Evolutionary conservation across 2,888 invertebrate genomes (phyloP).

Genomic region (Apodemia duryi): DNA sequence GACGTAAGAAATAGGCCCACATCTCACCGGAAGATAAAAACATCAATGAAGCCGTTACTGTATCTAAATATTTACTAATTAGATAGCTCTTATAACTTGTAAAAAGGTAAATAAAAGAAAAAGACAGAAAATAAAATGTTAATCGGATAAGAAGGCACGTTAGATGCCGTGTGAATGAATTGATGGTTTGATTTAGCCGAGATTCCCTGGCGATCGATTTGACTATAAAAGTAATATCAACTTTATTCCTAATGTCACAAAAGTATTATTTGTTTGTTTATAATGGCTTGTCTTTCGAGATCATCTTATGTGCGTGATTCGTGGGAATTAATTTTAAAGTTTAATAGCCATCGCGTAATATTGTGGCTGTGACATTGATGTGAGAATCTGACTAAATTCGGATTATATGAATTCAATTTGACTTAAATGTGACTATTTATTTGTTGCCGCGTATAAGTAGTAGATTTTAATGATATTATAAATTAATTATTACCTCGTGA

Average conservation of each 20-base stretch:
- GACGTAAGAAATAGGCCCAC: background rate
- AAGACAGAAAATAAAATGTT: background rate
- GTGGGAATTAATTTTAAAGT: constrained; percentile 10
- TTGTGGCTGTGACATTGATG: constrained; percentile 13
- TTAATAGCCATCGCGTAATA: constrained; percentile 8
- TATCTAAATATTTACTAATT: background rate
- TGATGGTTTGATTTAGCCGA: background rate
- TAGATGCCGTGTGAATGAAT: background rate
- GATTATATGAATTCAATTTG: constrained; percentile 4
- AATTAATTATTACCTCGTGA: background rate
- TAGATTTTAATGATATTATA: background rate
- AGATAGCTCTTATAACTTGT: background rate
- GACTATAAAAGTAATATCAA: background rate
- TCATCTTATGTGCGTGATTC: constrained; percentile 1
- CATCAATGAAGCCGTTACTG: background rate
- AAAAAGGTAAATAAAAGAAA: background rate
- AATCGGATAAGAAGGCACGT: background rate
- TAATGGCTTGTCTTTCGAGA: background rate
- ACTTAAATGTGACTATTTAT: constrained; percentile 5
- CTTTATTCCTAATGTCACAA: background rate
- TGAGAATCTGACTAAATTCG: constrained; percentile 5
- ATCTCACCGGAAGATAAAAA: background rate
- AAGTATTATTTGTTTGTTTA: background rate
- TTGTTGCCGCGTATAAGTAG: background rate
- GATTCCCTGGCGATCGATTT: background rate